These are phyloP conservation scores for Hylaeus volcanicus DNA, from an alignment of 1,140 invertebrate genomes.

Conservation along the genomic window DNA sequence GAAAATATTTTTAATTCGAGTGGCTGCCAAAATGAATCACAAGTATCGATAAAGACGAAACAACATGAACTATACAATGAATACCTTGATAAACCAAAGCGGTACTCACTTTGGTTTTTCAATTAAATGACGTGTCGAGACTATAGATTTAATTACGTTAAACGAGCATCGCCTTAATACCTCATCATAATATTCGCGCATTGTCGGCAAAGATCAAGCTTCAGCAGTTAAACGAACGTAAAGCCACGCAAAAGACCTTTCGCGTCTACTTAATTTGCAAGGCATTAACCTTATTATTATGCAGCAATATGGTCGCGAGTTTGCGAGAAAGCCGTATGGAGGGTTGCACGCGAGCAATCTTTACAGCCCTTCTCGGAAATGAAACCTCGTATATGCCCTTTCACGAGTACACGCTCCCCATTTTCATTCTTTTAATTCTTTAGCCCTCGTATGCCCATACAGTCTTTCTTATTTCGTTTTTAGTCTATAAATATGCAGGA, in stretches of 20 bases:
- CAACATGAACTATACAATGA: not conserved
- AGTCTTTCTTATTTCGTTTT: not conserved
- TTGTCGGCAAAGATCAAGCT: constrained; percentile 50
- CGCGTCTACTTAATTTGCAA: constrained; percentile 62
- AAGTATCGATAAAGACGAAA: too few relatives aligned
- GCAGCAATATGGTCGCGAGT: constrained; percentile 53
- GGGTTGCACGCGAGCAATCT: constrained; percentile 60
- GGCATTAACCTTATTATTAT: constrained; percentile 65
- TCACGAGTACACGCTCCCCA: constrained; percentile 21
- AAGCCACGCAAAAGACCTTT: constrained; percentile 56
- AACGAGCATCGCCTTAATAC: constrained; percentile 16
- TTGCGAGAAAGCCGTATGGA: constrained; percentile 42
- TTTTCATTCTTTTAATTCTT: constrained; percentile 32
- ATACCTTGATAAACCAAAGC: not conserved
- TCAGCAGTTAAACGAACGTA: constrained; percentile 52
- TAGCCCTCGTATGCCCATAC: not conserved
- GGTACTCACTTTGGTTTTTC: not conserved
- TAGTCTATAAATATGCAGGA: not conserved
- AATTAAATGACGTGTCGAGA: too few relatives aligned
- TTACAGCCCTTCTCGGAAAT: constrained; percentile 66
- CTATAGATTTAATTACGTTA: not conserved
- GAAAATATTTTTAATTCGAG: too few relatives aligned
- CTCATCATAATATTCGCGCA: constrained; percentile 48
- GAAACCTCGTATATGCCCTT: constrained; percentile 49
- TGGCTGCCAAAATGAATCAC: too few relatives aligned